A percentile compares a stretch with the other conserved stretches of the same genome.
These are phyloP conservation scores for Hippocampus kuda DNA, from an alignment of 2,797 vertebrate species.

Conservation along the genomic window DNA sequence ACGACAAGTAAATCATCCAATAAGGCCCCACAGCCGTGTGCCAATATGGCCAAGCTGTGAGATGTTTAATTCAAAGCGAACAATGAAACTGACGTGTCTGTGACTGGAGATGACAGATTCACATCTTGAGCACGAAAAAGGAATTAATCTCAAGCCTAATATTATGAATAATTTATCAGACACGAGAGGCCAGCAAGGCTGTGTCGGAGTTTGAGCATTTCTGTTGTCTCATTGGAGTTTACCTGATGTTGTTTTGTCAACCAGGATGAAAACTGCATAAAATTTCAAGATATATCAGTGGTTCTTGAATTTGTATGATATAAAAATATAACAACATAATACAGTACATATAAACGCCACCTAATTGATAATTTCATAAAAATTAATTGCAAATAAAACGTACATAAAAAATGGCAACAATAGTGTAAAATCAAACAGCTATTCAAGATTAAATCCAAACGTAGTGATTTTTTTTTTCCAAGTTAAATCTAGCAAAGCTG, in stretches of 20 bases:
- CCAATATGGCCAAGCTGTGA: slow-evolving; percentile 1
- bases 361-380: too few species aligned
- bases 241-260: not conserved
- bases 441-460: too few species aligned
- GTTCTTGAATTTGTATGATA: too few species aligned
- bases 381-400: too few species aligned
- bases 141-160: slow-evolving; percentile 2
- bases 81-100: slow-evolving; percentile 6
- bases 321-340: too few species aligned
- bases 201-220: slow-evolving; percentile 1
- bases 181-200: not conserved
- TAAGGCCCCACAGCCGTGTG: slow-evolving; percentile 17
- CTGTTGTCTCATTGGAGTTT: not conserved
- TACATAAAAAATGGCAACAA: too few species aligned
- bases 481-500: too few species aligned
- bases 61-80: slow-evolving; percentile 15
- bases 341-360: too few species aligned
- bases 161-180: slow-evolving; percentile 15
- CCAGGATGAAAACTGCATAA: not conserved
- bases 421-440: too few species aligned
- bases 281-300: not conserved
- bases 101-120: slow-evolving; percentile 6
- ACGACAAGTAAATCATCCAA: slow-evolving; percentile 1
- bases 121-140: slow-evolving; percentile 5
- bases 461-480: too few species aligned